These are phyloP conservation scores for Psittacula cyanocephala DNA, from an alignment of 2,113 vertebrate species.

Conservation along the genomic window DNA sequence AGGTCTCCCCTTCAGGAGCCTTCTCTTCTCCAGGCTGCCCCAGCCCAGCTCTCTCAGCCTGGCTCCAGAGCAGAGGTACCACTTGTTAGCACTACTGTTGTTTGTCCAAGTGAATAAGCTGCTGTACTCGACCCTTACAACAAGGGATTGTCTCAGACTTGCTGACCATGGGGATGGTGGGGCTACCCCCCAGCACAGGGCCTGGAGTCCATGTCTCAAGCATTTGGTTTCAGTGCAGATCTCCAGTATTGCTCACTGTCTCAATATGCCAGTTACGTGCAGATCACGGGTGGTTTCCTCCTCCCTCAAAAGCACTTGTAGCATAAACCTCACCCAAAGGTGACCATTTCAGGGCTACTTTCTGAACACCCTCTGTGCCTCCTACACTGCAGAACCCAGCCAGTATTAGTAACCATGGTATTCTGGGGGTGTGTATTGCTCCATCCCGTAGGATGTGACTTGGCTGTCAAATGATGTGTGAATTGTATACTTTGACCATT, in stretches of 20 bases:
- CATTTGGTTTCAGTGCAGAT: background rate
- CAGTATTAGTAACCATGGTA: accelerated
- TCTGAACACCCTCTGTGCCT: accelerated
- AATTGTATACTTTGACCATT: background rate
- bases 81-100: accelerated
- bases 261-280: accelerated
- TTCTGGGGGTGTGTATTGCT: background rate
- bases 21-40: background rate
- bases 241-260: background rate
- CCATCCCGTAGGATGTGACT: accelerated
- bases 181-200: background rate
- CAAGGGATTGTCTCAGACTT: accelerated
- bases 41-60: background rate
- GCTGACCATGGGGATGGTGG: accelerated
- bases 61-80: background rate
- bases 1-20: background rate
- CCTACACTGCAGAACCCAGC: background rate
- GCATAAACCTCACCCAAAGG: background rate
- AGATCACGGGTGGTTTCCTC: background rate
- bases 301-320: background rate
- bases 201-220: accelerated
- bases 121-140: accelerated
- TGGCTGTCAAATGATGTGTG: background rate
- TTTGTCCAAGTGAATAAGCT: background rate
- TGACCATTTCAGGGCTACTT: background rate